Evolutionary conservation across 2,797 vertebrate genomes (phyloP).

Genomic region (Sciaenops ocellatus): DNA sequence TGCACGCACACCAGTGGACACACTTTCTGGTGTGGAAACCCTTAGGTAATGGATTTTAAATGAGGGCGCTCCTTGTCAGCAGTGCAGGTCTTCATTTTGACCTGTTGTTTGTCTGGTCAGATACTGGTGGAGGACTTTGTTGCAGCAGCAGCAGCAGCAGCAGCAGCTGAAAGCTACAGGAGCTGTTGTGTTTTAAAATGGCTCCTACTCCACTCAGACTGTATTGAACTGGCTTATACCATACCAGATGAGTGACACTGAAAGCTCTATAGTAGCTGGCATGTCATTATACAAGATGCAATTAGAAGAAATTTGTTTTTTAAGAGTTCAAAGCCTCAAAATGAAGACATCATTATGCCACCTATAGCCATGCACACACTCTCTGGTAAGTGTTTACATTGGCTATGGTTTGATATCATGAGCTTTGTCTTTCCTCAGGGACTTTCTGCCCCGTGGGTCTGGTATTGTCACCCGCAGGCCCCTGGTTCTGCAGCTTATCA

Average conservation of each 20-base stretch:
- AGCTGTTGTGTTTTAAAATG: slow-evolving; percentile 45
- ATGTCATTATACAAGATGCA: slow-evolving; percentile 4
- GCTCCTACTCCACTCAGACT: neutral
- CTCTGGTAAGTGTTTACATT: slow-evolving; percentile 24
- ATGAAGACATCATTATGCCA: slow-evolving; percentile 6
- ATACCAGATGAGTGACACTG: slow-evolving; percentile 15
- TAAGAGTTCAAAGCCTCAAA: slow-evolving; percentile 2
- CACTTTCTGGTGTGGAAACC: slow-evolving; percentile 6
- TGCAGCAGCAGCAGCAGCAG: slow-evolving; percentile 11
- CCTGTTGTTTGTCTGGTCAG: slow-evolving; percentile 54
- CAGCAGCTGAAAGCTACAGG: slow-evolving; percentile 24
- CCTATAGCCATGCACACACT: neutral
- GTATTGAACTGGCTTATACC: neutral
- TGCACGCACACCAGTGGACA: neutral
- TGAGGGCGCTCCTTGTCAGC: slow-evolving; percentile 31
- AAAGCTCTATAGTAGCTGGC: neutral
- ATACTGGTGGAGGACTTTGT: neutral
- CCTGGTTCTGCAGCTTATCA: slow-evolving; percentile 98
- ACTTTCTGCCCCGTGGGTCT: slow-evolving; percentile 96
- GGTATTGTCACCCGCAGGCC: slow-evolving; percentile 96
- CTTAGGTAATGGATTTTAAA: slow-evolving; percentile 48
- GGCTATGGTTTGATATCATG: slow-evolving; percentile 26
- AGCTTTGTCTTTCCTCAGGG: slow-evolving; percentile 82
- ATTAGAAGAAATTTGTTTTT: slow-evolving; percentile 23
- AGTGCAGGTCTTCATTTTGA: slow-evolving; percentile 36